Base-by-base conservation (phyloP, 2,797 vertebrate species). In the Oreochromis grahami region DNA sequence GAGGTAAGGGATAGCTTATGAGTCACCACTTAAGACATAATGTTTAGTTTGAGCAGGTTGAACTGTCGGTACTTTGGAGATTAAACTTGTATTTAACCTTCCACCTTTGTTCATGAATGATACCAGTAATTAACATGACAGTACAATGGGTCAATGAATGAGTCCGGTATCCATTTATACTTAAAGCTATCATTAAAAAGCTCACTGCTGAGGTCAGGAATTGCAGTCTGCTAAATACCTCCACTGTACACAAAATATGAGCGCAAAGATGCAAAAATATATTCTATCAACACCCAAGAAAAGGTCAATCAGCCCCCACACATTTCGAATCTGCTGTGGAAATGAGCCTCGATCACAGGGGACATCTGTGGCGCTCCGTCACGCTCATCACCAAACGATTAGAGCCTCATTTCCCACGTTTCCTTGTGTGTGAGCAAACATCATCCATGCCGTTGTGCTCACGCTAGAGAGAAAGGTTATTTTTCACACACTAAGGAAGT, bases 351-450 rank as follows among this genome's bases (percentile, higher is more conserved):
- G 29, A 84, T 87, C 79, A 32, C 29, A 34, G 5, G 78, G 83
- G 84, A 86, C 84, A 79, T 81, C 78, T 80, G 85, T 2, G 81
- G 53, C 77, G 7, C 29, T 79, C 83, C 63, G 70, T 72, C 41
- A 2, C 10, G 43, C 70, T 74, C 45, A n/a, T 50, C 19, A 17
- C 26, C 19, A 1, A 55, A 72, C 56, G 7, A 88, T 79, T 82
- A 45, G 76, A 84, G 81, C 1, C 83, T 79, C 8, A 77, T 90
- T 84, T 84, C 80, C 77, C 80, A 68, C 1, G 72, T n/a, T 21
- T 72, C 77, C 74, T 15, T 8, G 81, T 53, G 88, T 85, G 84
- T 85, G 80, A 89, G 86, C 81, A 87, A 89, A 90, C 86, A 90
- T 90, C 63, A 29, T 70, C 77, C 58, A 70, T 5, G 60, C 81